A percentile compares a stretch with the other conserved stretches of the same genome.
phyloP scores from a whole-genome alignment of 2,888 invertebrate genomes.

The Protodeltote pygarga region DNA sequence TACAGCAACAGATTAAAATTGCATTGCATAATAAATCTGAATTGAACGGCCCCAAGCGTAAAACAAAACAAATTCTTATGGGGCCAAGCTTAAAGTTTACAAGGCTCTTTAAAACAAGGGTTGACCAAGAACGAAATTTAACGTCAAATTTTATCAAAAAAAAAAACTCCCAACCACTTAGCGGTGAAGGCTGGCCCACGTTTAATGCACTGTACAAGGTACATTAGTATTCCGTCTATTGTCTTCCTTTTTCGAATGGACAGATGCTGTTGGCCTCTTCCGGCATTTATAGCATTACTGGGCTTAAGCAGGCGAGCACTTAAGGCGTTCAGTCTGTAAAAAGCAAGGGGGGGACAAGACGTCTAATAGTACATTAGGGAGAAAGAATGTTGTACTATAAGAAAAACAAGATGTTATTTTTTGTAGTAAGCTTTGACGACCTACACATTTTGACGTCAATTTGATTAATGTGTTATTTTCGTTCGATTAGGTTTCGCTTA shows the following conservation, averaged over 20 bases:
- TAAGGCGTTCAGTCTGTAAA: conserved; percentile 47
- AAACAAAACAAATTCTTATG: conserved; percentile 24
- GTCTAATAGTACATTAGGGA: conserved; percentile 40
- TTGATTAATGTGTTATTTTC: too few relatives aligned
- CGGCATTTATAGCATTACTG: conserved; percentile 51
- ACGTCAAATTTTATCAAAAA: conserved; percentile 41
- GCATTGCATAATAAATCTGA: too few relatives aligned
- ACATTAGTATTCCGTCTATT: conserved; percentile 53
- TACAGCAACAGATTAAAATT: too few relatives aligned
- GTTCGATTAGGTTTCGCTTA: too few relatives aligned
- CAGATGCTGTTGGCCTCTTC: conserved; percentile 50
- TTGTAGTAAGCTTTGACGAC: conserved; percentile 12
- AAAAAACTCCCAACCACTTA: conserved; percentile 44
- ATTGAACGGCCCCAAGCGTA: too few relatives aligned
- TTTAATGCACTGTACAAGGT: conserved; percentile 49
- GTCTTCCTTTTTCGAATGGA: conserved; percentile 53
- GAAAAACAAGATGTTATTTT: conserved; percentile 14
- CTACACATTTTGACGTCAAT: too few relatives aligned
- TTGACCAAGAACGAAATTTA: conserved; percentile 34
- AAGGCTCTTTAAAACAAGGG: conserved; percentile 26
- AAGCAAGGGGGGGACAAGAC: conserved; percentile 41
- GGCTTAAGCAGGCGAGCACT: conserved; percentile 53
- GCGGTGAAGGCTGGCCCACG: conserved; percentile 34
- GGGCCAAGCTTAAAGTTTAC: conserved; percentile 20
- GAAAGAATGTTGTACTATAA: conserved; percentile 18